These are phyloP conservation scores for Scaptomyza pallida DNA, from an alignment of 1,140 invertebrate genomes.

Conservation along the genomic window DNA sequence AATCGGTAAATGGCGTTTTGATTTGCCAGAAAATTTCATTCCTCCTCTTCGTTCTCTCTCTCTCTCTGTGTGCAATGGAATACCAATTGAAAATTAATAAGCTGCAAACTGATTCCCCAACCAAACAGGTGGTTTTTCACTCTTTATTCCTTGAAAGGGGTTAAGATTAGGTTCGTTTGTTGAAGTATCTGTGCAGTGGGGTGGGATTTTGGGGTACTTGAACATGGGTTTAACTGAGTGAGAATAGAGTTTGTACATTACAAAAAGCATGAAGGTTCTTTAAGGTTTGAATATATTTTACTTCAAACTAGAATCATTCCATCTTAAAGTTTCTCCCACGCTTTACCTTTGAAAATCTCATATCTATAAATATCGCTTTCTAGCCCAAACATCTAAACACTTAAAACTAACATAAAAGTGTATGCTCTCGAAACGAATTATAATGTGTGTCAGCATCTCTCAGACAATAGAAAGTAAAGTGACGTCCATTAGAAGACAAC, in stretches of 20 bases:
- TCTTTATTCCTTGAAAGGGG: background rate
- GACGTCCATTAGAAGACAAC: conserved; percentile 66
- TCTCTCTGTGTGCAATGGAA: conserved; percentile 7
- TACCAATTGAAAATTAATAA: conserved; percentile 68
- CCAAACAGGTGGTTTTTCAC: conserved; percentile 9
- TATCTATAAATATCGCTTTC: conserved; percentile 24
- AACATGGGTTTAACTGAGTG: background rate
- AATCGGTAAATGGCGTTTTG: conserved; percentile 66
- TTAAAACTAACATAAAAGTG: background rate
- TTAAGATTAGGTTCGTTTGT: background rate
- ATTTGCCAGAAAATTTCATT: conserved; percentile 49
- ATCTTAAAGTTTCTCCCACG: background rate
- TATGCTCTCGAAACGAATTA: background rate
- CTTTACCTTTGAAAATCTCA: background rate
- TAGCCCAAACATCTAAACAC: conserved; percentile 12
- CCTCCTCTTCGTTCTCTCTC: background rate
- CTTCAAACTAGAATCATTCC: background rate
- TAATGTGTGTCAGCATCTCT: conserved; percentile 58
- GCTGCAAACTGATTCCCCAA: conserved; percentile 17
- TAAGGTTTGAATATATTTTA: too few relatives aligned
- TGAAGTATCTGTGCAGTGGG: background rate
- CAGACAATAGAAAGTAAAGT: conserved; percentile 74
- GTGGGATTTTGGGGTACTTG: too few relatives aligned
- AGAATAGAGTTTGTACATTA: too few relatives aligned
- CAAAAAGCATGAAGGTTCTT: too few relatives aligned